phyloP scores from a whole-genome alignment of 64 coral and sea anemone species.

The Pocillopora verrucosa region DNA sequence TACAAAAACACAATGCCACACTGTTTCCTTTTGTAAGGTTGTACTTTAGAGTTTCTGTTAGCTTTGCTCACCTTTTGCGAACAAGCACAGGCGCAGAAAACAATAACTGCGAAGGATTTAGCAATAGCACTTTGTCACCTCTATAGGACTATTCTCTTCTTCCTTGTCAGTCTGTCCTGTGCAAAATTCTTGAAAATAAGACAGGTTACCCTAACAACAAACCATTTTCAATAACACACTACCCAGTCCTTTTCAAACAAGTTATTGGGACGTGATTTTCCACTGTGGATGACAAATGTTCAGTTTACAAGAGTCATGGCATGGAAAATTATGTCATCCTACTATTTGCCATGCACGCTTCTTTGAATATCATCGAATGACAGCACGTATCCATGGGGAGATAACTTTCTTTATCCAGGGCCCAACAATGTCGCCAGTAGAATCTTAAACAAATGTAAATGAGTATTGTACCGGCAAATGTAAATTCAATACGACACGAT shows the following conservation, averaged over 20 bases:
- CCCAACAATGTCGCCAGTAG: not conserved
- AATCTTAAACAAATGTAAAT: slow-evolving; percentile 24
- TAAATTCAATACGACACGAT: not conserved
- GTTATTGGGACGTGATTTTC: slow-evolving; percentile 17
- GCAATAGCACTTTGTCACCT: slow-evolving; percentile 12
- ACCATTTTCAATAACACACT: slow-evolving; percentile 12
- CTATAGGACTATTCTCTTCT: not conserved
- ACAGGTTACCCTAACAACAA: slow-evolving; percentile 19
- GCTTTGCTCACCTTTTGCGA: slow-evolving; percentile 35
- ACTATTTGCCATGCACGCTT: slow-evolving; percentile 14
- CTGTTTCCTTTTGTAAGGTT: slow-evolving; percentile 36
- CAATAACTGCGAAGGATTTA: not conserved
- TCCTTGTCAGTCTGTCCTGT: slow-evolving; percentile 7
- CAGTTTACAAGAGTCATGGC: slow-evolving; percentile 2
- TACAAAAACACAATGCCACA: slow-evolving; percentile 21
- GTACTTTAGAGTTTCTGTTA: slow-evolving; percentile 4
- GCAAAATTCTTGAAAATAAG: slow-evolving; percentile 44
- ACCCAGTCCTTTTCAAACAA: slow-evolving; percentile 7
- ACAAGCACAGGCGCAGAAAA: slow-evolving; percentile 10
- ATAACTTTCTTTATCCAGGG: not conserved
- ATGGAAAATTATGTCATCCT: slow-evolving; percentile 27
- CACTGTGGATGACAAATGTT: not conserved
- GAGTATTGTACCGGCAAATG: not conserved
- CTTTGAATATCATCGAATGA: slow-evolving; percentile 21
- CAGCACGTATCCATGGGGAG: not conserved